These are phyloP conservation scores for Xylophagus ater DNA, from an alignment of 2,888 invertebrate species.

Conservation along the genomic window DNA sequence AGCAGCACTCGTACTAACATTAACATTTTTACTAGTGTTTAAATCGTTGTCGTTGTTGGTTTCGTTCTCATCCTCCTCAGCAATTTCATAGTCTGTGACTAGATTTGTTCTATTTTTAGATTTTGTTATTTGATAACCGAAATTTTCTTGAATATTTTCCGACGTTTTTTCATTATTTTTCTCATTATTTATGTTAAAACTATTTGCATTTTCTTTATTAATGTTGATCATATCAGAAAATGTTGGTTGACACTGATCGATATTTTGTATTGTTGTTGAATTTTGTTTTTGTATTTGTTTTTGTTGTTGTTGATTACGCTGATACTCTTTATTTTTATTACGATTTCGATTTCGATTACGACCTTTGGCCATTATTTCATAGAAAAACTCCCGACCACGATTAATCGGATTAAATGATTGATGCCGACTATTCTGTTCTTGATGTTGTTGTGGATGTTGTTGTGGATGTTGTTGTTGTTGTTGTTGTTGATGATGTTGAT, in stretches of 20 bases:
- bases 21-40: conserved; percentile 6
- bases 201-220: conserved; percentile 16
- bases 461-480: conserved; percentile 13
- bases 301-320: conserved; percentile 10
- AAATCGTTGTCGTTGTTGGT: conserved; percentile 5
- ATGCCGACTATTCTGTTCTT: neutral
- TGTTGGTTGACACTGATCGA: too few relatives aligned
- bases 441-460: conserved; percentile 12
- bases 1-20: conserved; percentile 1
- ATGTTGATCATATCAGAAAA: neutral
- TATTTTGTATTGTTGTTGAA: too few relatives aligned
- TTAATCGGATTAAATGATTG: conserved; percentile 25
- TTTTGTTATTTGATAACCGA: conserved; percentile 36
- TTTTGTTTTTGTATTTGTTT: neutral
- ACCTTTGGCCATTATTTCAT: conserved; percentile 38
- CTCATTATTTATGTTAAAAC: conserved; percentile 10
- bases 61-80: conserved; percentile 1
- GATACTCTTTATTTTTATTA: conserved; percentile 13
- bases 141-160: conserved; percentile 27
- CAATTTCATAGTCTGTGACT: conserved; percentile 14
- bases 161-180: conserved; percentile 10
- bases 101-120: conserved; percentile 31
- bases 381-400: conserved; percentile 31
- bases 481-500: conserved; percentile 8
- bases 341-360: conserved; percentile 35